phyloP scores from a whole-genome alignment of 37 sponge, comb jelly and placozoan genomes.

The Bolinopsis microptera region DNA sequence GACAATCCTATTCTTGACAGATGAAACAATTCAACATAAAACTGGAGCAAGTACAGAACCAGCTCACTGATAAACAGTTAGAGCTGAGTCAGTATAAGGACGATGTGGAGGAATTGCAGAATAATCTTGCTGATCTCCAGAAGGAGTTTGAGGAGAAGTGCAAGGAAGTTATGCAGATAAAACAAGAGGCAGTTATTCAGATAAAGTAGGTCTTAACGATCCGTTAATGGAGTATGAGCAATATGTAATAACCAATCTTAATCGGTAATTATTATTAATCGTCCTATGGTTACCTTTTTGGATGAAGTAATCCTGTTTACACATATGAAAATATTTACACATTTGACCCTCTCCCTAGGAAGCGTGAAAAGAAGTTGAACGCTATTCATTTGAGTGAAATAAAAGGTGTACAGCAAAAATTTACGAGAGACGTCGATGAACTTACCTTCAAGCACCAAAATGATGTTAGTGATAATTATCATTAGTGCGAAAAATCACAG shows the following conservation, averaged over 20 bases:
- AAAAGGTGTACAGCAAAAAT: slow-evolving; percentile 8
- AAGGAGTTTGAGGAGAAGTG: background rate
- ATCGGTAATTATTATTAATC: background rate
- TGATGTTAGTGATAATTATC: background rate
- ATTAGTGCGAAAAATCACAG: too few relatives aligned
- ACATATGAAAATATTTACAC: background rate
- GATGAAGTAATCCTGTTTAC: too few relatives aligned
- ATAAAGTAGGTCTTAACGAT: slow-evolving; percentile 13
- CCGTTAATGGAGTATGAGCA: background rate
- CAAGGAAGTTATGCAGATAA: slow-evolving; percentile 40
- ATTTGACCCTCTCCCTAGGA: background rate
- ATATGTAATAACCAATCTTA: background rate
- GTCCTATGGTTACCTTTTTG: background rate
- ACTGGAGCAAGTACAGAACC: slow-evolving; percentile 72
- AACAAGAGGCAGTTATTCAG: slow-evolving; percentile 54
- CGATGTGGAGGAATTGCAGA: slow-evolving; percentile 13
- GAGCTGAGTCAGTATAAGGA: slow-evolving; percentile 7
- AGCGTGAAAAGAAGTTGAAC: slow-evolving; percentile 52
- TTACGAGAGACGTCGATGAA: background rate
- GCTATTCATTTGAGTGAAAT: slow-evolving; percentile 12
- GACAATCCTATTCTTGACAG: too few relatives aligned
- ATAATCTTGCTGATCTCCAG: background rate
- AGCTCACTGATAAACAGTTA: slow-evolving; percentile 73
- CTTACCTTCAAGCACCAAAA: slow-evolving; percentile 46
- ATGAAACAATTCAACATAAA: background rate